Conservation (phyloP, 2,797 vertebrate species). For the Fratercula arctica region DNA sequence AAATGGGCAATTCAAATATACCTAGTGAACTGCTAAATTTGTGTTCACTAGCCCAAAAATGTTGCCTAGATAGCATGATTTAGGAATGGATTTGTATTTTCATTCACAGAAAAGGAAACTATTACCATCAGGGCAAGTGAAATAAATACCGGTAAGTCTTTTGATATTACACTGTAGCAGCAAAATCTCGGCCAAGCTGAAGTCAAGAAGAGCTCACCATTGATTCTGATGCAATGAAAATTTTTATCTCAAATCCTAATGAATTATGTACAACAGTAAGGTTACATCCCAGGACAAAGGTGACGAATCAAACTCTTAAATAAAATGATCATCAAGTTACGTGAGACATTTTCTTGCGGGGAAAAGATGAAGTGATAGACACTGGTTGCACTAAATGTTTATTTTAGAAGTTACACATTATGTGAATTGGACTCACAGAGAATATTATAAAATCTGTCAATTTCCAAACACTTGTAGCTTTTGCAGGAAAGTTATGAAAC, state of each 20-base stretch:
- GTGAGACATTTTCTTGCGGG: not conserved
- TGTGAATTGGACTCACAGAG: not conserved
- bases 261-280: not conserved
- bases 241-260: not conserved
- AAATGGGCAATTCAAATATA: not conserved
- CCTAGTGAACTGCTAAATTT: not conserved
- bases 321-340: not conserved
- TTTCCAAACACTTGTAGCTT: not conserved
- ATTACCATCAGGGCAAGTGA: not conserved
- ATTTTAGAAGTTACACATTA: not conserved
- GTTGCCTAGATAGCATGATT: not conserved
- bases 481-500: not conserved
- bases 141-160: not conserved
- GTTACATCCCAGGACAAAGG: not conserved
- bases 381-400: not conserved
- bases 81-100: not conserved
- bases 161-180: not conserved
- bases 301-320: not conserved
- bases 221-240: not conserved
- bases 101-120: constrained; percentile 33
- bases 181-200: not conserved
- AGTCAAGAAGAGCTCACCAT: not conserved
- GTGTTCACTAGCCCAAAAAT: not conserved
- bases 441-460: not conserved
- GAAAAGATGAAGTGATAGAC: not conserved